Percentiles rank a stretch among this genome's conserved stretches.
Evolutionary conservation across 2,113 vertebrate species (phyloP).

Genomic region (Hippocampus barbouri): DNA sequence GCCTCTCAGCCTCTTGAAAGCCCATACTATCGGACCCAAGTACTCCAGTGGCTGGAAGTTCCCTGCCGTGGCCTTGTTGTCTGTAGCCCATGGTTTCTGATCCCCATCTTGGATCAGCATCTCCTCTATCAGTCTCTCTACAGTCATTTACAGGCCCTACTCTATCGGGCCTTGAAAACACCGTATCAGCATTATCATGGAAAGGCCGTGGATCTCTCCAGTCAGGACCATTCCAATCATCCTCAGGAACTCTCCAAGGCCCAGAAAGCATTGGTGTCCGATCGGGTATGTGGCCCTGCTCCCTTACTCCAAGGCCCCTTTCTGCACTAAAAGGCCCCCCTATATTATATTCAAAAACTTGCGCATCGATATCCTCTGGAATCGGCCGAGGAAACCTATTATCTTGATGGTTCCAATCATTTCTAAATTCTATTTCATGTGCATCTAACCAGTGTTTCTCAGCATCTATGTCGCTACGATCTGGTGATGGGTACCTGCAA

Average conservation of each 20-base stretch:
- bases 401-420: slow-evolving; percentile 26
- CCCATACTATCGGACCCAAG: slow-evolving; percentile 21
- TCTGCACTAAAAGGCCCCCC: not conserved
- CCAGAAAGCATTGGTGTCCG: slow-evolving; percentile 20
- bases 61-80: slow-evolving; percentile 16
- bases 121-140: slow-evolving; percentile 22
- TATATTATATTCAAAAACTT: slow-evolving; percentile 17
- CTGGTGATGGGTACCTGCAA: slow-evolving; percentile 18
- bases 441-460: slow-evolving; percentile 33
- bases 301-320: not conserved
- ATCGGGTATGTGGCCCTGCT: slow-evolving; percentile 6
- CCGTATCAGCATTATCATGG: slow-evolving; percentile 23
- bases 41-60: slow-evolving; percentile 18
- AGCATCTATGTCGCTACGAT: slow-evolving; percentile 20
- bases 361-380: slow-evolving; percentile 10
- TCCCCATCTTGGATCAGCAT: slow-evolving; percentile 8
- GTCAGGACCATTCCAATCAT: slow-evolving; percentile 30
- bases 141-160: slow-evolving; percentile 32
- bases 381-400: slow-evolving; percentile 3
- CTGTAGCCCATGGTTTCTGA: slow-evolving; percentile 10
- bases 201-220: slow-evolving; percentile 11
- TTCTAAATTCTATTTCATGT: slow-evolving; percentile 16
- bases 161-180: slow-evolving; percentile 6
- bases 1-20: slow-evolving; percentile 16
- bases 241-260: slow-evolving; percentile 10